Base-by-base conservation (phyloP, 1,140 invertebrate genomes). In the Drosophila ambigua region DNA sequence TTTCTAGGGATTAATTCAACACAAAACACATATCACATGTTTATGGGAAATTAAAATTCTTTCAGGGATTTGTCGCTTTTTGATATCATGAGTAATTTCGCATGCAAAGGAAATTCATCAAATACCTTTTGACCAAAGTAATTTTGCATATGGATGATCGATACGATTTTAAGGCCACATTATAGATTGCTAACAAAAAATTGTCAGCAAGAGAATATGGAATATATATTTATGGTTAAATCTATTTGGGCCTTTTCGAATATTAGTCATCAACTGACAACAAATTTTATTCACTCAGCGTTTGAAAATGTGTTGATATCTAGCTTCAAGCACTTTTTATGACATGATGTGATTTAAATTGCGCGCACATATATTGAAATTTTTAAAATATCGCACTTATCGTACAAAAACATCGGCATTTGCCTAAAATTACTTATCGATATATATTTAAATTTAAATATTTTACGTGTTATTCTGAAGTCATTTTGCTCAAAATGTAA, bases 101-200 rank as follows among this genome's bases (percentile, higher is more conserved):
- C 26, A 35, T 44, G 20, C 49, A 20, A 64, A 64, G 48, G 62
- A 88, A 87, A 87, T 87, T 83, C 75, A 83, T 87, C 82, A 87
- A 84, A 57, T 48, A 52, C 49, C 46, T 54, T 11, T 31, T 57
- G 13, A 55, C 16, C 46, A 81, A 83, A 65, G 44, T 46, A 58
- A 61, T 68, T 65, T 63, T 60, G 55, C 63, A 68, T 68, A 50
- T 9, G 5, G 35, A 24, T 87, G 83, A 87, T 88, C 71, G 69
- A 87, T 87, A 66, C 49, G 69, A 67, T 79, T 82, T 79, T 87
- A 82, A 87, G 60, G 52, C 79, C 63, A 41, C 65, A 59, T 72
- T 48, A 75, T 63, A 59, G 52, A 85, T 77, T 57, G 41, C n/a
- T 39, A 11, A 1, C 23, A 8, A 24, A 51, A 26, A 16, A 23